These are phyloP conservation scores for Drosophila equinoxialis DNA, from an alignment of 1,140 invertebrate genomes.

Conservation along the genomic window DNA sequence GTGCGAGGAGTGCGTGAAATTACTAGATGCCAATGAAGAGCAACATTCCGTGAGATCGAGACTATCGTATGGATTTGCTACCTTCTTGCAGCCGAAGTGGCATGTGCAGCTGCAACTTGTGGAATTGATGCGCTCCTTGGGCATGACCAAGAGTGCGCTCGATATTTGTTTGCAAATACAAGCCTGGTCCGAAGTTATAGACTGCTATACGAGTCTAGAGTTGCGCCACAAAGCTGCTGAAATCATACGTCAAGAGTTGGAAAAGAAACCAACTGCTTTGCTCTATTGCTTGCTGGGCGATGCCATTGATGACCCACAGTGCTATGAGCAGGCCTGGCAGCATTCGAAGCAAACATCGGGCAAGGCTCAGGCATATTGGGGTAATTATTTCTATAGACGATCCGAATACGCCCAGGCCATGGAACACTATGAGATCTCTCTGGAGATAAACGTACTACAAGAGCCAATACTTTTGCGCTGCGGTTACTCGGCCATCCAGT, in stretches of 20 bases:
- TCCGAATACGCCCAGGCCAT: slow-evolving; percentile 91
- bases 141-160: slow-evolving; percentile 92
- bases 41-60: slow-evolving; percentile 47
- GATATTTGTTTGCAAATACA: slow-evolving; percentile 92
- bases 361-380: slow-evolving; percentile 93
- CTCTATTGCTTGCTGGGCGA: slow-evolving; percentile 93
- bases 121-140: slow-evolving; percentile 90
- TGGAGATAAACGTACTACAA: slow-evolving; percentile 93
- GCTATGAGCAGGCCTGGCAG: slow-evolving; percentile 96
- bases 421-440: slow-evolving; percentile 90
- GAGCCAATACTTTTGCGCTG: slow-evolving; percentile 92
- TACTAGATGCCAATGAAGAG: slow-evolving; percentile 44
- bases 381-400: slow-evolving; percentile 89
- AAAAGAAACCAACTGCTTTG: slow-evolving; percentile 91
- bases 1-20: slow-evolving; percentile 90
- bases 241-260: slow-evolving; percentile 92
- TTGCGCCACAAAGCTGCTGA: slow-evolving; percentile 94
- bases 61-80: slow-evolving; percentile 87
- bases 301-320: slow-evolving; percentile 89
- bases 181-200: slow-evolving; percentile 96
- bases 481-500: slow-evolving; percentile 92
- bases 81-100: slow-evolving; percentile 89
- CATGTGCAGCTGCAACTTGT: slow-evolving; percentile 90
- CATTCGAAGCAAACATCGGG: slow-evolving; percentile 91
- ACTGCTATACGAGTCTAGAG: slow-evolving; percentile 93